phyloP scores from a whole-genome alignment of 2,888 invertebrate genomes.

The Platycheirus rosarum region DNA sequence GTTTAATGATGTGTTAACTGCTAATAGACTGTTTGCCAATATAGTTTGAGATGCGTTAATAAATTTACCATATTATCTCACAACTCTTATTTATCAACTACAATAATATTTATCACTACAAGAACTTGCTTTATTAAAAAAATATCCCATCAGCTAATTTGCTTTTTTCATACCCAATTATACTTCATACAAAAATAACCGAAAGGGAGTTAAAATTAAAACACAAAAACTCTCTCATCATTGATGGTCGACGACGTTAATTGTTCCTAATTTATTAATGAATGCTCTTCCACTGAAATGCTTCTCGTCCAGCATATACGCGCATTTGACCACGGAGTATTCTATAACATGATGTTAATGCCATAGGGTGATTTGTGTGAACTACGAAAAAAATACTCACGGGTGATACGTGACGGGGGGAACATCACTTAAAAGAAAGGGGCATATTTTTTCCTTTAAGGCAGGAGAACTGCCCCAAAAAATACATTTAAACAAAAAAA shows the following conservation, averaged over 20 bases:
- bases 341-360: slow-evolving; percentile 31
- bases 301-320: slow-evolving; percentile 6
- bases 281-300: not conserved
- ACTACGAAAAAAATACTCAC: no score
- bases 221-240: slow-evolving; percentile 5
- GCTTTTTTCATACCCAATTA: slow-evolving; percentile 37
- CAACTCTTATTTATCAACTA: no score
- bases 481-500: no score
- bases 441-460: no score
- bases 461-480: no score
- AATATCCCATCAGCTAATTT: not conserved
- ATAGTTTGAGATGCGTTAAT: no score
- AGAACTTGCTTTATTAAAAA: not conserved
- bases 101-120: not conserved
- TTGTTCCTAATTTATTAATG: slow-evolving; percentile 55
- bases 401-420: no score
- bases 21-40: no score
- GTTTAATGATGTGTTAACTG: no score
- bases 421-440: no score
- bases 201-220: slow-evolving; percentile 15
- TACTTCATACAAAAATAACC: not conserved
- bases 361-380: no score
- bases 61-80: no score
- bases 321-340: slow-evolving; percentile 31
- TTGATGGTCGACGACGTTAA: slow-evolving; percentile 31